Evolutionary conservation across 1,140 invertebrate genomes (phyloP).

Genomic region (Tribolium castaneum): DNA sequence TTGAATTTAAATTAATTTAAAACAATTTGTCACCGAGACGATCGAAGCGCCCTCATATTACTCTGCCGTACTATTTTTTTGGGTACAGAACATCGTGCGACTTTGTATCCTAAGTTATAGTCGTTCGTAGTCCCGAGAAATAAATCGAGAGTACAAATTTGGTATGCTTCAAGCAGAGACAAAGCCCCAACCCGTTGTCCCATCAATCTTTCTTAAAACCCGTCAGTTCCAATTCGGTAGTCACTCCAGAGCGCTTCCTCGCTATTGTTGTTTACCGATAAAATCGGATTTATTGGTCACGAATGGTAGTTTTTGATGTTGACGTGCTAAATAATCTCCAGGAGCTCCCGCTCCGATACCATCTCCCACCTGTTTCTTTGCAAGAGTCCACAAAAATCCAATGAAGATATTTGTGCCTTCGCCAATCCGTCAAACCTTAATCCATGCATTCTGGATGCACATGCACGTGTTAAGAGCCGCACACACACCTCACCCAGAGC

Average conservation of each 20-base stretch:
- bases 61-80: too few relatives aligned
- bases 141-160: not conserved
- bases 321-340: constrained; percentile 18
- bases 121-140: too few relatives aligned
- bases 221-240: constrained; percentile 7
- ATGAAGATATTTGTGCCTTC: not conserved
- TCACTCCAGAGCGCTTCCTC: not conserved
- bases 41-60: too few relatives aligned
- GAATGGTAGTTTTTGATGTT: constrained; percentile 27
- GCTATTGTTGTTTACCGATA: constrained; percentile 24
- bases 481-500: constrained; percentile 34
- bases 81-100: too few relatives aligned
- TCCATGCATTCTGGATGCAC: constrained; percentile 15
- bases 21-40: too few relatives aligned
- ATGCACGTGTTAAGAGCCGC: not conserved
- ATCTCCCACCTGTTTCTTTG: constrained; percentile 1
- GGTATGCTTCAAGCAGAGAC: not conserved
- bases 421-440: not conserved
- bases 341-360: not conserved
- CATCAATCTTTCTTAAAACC: not conserved
- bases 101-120: too few relatives aligned
- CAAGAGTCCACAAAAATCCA: not conserved
- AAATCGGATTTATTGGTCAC: constrained; percentile 29
- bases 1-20: too few relatives aligned
- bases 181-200: not conserved